These are phyloP conservation scores for Hermaeophaga mercurialis DNA, from an alignment of 2,888 invertebrate genomes.

Conservation along the genomic window DNA sequence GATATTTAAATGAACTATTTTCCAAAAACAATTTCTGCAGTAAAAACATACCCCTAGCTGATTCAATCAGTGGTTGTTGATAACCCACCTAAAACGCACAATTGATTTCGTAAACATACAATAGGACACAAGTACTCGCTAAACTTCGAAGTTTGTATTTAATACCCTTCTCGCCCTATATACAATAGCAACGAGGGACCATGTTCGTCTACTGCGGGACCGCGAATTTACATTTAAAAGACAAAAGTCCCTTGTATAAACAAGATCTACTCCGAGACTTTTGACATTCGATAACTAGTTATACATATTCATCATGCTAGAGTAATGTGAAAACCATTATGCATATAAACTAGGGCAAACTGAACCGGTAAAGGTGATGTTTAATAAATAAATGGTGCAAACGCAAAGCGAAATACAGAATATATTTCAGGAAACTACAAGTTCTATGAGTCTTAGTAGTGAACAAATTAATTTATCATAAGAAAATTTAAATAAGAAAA, in stretches of 20 bases:
- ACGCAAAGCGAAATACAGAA: neutral
- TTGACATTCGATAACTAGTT: constrained; percentile 32
- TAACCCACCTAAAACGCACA: constrained; percentile 9
- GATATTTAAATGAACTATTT: too few species aligned
- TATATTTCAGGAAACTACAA: too few species aligned
- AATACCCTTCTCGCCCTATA: neutral
- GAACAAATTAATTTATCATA: too few species aligned
- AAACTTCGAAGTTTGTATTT: constrained; percentile 5
- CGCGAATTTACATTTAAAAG: constrained; percentile 13
- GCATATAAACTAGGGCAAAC: constrained; percentile 14
- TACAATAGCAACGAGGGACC: constrained; percentile 6
- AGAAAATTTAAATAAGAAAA: too few species aligned
- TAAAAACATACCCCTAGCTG: constrained; percentile 5
- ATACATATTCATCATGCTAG: constrained; percentile 31
- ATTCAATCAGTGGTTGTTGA: neutral
- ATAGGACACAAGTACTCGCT: constrained; percentile 1
- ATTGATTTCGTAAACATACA: constrained; percentile 1
- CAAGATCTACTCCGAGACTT: constrained; percentile 12
- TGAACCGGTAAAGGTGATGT: neutral
- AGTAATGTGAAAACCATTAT: constrained; percentile 26
- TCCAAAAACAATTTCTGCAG: too few species aligned
- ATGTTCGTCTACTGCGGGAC: neutral
- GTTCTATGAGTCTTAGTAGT: too few species aligned
- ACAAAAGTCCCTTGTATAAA: constrained; percentile 17
- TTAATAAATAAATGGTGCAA: neutral